Evolutionary conservation across 2,113 vertebrate species (phyloP).

Genomic region (Scatophagus argus): DNA sequence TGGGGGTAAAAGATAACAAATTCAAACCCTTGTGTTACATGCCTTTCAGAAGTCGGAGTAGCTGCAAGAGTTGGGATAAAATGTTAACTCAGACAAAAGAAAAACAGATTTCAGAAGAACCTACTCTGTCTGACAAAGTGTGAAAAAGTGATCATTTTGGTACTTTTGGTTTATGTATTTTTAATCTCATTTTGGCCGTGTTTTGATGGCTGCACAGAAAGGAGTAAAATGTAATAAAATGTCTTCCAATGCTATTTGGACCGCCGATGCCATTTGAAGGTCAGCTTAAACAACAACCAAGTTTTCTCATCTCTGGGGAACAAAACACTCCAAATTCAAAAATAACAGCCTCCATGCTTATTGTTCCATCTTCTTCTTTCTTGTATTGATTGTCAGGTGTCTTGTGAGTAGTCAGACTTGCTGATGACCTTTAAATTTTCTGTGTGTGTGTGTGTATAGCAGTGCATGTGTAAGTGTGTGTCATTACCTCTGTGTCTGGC

Average conservation of each 20-base stretch:
- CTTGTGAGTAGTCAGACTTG: conserved; percentile 70
- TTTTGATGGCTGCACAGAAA: conserved; percentile 24
- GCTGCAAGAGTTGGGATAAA: conserved; percentile 23
- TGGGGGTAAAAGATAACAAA: conserved; percentile 7
- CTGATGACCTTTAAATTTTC: conserved; percentile 80
- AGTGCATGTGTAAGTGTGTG: conserved; percentile 24
- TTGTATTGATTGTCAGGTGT: conserved; percentile 80
- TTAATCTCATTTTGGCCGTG: conserved; percentile 36
- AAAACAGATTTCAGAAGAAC: conserved; percentile 7
- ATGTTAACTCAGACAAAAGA: conserved; percentile 21
- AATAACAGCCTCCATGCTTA: conserved; percentile 59
- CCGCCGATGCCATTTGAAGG: conserved; percentile 66
- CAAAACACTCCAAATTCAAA: conserved; percentile 60
- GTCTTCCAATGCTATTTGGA: conserved; percentile 35
- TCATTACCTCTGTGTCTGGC: conserved; percentile 56
- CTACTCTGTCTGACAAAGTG: neutral
- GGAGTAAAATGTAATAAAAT: conserved; percentile 39
- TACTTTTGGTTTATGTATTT: neutral
- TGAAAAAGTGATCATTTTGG: conserved; percentile 3
- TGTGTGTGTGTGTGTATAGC: conserved; percentile 18
- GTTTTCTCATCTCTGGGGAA: conserved; percentile 56
- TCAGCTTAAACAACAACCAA: conserved; percentile 64
- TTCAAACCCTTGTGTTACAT: conserved; percentile 30
- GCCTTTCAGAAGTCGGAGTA: conserved; percentile 34
- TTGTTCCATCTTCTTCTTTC: conserved; percentile 62